Evolutionary conservation across 2,888 invertebrate genomes (phyloP), one percentile per base, ranked within the genome.

Genomic region (Dusona sp.): DNA sequence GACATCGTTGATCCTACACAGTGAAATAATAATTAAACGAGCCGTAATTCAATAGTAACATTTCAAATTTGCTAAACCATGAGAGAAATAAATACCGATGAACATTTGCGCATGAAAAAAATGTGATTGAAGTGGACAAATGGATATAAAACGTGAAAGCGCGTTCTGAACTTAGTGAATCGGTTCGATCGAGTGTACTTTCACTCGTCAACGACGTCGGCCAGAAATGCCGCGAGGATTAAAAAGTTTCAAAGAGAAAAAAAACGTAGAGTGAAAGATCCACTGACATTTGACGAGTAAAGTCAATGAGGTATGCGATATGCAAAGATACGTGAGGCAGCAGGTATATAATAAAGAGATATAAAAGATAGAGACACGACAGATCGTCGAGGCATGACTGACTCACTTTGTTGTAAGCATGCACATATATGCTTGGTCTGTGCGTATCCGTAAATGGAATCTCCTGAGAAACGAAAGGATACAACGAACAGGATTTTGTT

Each of bases 311-410:
- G 61, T 78, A 51, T 68, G 78, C 73, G 82, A 85, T 82, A 82
- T 74, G 78, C 78, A 79, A 68, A 85, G 73, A 78, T 61, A 85
- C 73, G 73, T 38, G 68, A 83, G 68, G 7, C 61, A 57, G 19
- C 61, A 74, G n/a, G 22, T 22, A 36, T 64, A 61, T 61, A 77
- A 77, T 33, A 83, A 36, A 83, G 48, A 70, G 36, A 83, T 70
- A 45, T 57, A 48, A 57, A 67, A 73, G 68, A 70, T 61, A 54
- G 72, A 42, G 11, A 51, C 36, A 74, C 84, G 78, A 82, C 73
- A 42, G 73, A 85, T 82, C 73, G 57, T 78, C 38, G 73, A 74
- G 57, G 78, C 85, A 82, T 81, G 77, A 81, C 78, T 67, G 78
- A 68, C 54, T 79, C 74, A 70, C 74, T 75, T 16, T 61, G 16